phyloP scores from a whole-genome alignment of 2,888 invertebrate species.

The Leptopilina myrica region DNA sequence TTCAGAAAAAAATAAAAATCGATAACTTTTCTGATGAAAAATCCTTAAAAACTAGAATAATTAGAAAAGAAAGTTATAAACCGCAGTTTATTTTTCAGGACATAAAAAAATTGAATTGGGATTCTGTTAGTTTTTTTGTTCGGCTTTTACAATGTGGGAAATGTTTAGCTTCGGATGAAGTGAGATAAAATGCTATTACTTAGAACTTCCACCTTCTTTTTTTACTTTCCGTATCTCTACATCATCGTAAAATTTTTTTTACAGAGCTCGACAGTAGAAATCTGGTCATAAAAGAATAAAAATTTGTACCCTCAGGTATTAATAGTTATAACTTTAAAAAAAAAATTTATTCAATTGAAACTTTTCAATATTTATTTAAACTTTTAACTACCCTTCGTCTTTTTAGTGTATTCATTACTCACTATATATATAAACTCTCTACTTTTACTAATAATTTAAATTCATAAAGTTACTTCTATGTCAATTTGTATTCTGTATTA shows the following conservation, averaged over 20 bases:
- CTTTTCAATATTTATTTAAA: neutral
- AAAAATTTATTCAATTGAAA: neutral
- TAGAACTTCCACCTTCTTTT: neutral
- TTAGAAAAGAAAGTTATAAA: too few species aligned
- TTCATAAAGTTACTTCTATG: too few species aligned
- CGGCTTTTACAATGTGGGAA: too few species aligned
- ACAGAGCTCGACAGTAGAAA: neutral
- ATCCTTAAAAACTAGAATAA: too few species aligned
- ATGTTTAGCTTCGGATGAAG: neutral
- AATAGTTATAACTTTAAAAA: neutral
- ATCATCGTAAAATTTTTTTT: neutral
- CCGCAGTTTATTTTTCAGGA: too few species aligned
- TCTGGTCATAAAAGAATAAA: neutral
- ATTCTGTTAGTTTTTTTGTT: too few species aligned
- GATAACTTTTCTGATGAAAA: too few species aligned
- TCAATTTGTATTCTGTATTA: too few species aligned
- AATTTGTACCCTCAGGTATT: neutral
- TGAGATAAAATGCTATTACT: neutral
- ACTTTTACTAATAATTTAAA: too few species aligned
- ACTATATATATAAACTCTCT: too few species aligned
- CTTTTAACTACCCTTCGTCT: neutral
- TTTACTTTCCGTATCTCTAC: slow-evolving; percentile 8
- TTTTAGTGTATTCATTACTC: neutral
- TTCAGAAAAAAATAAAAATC: too few species aligned
- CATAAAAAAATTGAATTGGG: too few species aligned